phyloP scores from a whole-genome alignment of 2,113 vertebrate genomes.

The Charina bottae region DNA sequence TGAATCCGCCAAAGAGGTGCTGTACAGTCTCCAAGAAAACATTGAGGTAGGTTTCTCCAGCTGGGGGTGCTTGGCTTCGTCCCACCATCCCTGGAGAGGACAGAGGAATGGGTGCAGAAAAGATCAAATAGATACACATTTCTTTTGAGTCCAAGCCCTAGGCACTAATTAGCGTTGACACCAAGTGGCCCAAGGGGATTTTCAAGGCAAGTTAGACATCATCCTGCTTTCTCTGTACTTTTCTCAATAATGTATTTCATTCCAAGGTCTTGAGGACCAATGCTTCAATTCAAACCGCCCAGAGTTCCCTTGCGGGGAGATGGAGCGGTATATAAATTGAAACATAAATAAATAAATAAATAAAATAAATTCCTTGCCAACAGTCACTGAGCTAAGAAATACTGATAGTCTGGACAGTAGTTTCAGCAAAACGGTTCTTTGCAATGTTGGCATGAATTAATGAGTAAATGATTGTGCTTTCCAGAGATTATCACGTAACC shows the following conservation, averaged over 20 bases:
- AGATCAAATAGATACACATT: neutral
- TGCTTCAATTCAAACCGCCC: too few species aligned
- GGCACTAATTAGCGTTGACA: neutral
- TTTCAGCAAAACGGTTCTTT: neutral
- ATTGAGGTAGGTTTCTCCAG: conserved; percentile 75
- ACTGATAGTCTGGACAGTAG: neutral
- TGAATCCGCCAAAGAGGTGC: conserved; percentile 81
- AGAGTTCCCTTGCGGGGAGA: too few species aligned
- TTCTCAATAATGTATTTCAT: neutral
- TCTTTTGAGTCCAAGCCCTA: neutral
- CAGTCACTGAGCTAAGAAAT: neutral
- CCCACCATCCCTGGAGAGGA: neutral
- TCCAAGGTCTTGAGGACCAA: neutral
- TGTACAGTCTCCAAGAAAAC: conserved; percentile 79
- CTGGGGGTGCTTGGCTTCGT: neutral
- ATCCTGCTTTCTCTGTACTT: neutral
- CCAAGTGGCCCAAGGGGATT: neutral
- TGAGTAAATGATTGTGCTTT: conserved; percentile 28
- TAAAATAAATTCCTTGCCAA: too few species aligned
- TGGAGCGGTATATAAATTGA: too few species aligned
- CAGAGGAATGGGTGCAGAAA: neutral
- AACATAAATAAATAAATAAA: too few species aligned
- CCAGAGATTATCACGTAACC: conserved; percentile 75
- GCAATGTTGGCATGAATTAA: conserved; percentile 18
- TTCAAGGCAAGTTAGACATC: neutral